Evolutionary conservation across 2,888 invertebrate species (phyloP), one percentile per base, ranked within the genome.

Genomic region (Melanargia galathea): DNA sequence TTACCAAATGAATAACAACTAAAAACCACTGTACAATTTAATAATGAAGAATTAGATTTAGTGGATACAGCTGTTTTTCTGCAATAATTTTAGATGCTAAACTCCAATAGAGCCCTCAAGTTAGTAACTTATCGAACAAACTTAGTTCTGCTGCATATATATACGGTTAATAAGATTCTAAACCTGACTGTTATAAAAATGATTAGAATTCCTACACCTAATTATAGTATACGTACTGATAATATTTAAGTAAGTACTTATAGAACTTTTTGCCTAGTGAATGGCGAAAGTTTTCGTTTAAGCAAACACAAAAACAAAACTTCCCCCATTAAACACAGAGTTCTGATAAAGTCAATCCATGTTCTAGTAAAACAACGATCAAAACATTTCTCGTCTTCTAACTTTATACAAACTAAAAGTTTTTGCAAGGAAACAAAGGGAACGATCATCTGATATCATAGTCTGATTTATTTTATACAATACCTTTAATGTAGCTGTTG

Each of bases 291-390:
- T 35, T 52, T 52, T 52, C 51, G 51, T 51, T 51, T 33, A 51
- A 51, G 11, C 18, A 51, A 52, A 35, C 33, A 20, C 52, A 35
- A 52, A 35, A 52, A 35, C 52, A 52, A 52, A 52, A 52, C 13
- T 52, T 52, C 52, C 20, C 20, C 52, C 52, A 52, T 35, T 52
- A 52, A 52, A 52, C 52, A 52, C 52, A 6, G 52, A 52, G 52
- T 35, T 52, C 52, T 52, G 52, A 35, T 52, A 52, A 52, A 52
- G 52, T 52, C 52, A 52, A 52, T 52, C 52, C 52, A 35, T 35
- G 52, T 52, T 52, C 35, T 52, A 33, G 35, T 52, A 33, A 52
- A 35, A 35, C 52, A 35, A 20, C 52, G 52, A 52, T 35, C 52
- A 35, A 52, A 52, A 52, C 52, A 52, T 52, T 35, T 35, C 52